phyloP scores from a whole-genome alignment of 2,888 invertebrate species.

The Aromia moschata region DNA sequence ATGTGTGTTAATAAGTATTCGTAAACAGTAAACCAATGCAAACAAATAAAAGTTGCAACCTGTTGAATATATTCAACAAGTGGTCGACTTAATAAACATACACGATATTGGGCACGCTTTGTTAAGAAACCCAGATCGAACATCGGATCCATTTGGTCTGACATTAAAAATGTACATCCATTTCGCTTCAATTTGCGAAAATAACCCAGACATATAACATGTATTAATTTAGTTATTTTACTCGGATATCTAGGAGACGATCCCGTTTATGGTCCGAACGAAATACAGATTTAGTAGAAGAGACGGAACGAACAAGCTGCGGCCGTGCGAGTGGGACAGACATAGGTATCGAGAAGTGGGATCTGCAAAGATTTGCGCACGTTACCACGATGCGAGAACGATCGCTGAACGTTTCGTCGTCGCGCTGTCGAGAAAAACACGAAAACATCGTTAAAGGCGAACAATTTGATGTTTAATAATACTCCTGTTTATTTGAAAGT shows the following conservation, averaged over 20 bases:
- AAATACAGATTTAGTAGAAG: conserved; percentile 45
- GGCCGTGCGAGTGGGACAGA: conserved; percentile 7
- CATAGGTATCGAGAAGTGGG: conserved; percentile 7
- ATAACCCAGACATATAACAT: conserved; percentile 2
- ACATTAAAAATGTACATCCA: conserved; percentile 1
- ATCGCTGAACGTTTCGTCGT: conserved; percentile 1
- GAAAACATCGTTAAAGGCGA: conserved; percentile 13
- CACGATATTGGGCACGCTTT: neutral
- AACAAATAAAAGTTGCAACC: too few relatives aligned
- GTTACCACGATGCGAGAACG: conserved; percentile 8
- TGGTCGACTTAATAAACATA: conserved; percentile 48
- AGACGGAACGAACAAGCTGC: conserved; percentile 6
- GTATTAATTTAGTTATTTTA: conserved; percentile 50
- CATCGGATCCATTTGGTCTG: neutral
- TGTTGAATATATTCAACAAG: conserved; percentile 55
- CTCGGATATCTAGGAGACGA: conserved; percentile 36
- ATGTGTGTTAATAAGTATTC: too few relatives aligned
- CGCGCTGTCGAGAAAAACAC: conserved; percentile 13
- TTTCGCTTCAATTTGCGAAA: conserved; percentile 10
- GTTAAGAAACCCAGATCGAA: neutral
- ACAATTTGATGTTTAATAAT: conserved; percentile 9
- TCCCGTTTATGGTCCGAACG: conserved; percentile 53
- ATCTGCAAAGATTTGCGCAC: conserved; percentile 15
- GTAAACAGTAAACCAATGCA: too few relatives aligned
- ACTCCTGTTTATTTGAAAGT: conserved; percentile 8